Base-by-base conservation (phyloP, 2,888 invertebrate species). In the Hydriomena furcata region DNA sequence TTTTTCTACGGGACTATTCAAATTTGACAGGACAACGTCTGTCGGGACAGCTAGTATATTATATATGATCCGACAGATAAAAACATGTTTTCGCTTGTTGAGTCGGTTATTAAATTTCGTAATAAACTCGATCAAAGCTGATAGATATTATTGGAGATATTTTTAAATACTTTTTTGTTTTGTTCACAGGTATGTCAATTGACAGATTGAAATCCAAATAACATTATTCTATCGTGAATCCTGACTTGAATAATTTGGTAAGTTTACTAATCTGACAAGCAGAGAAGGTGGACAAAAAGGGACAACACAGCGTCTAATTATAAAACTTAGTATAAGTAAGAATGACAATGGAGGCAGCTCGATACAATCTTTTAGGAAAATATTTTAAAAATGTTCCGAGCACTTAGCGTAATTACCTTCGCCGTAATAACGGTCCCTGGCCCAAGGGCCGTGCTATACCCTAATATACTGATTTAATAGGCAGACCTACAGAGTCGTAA, bases 401-500 rank as follows among this genome's bases (percentile, higher is more conserved):
- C 41, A 41, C 48, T 48, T 48, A 40, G 23, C 41, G 41, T 30
- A 48, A 48, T 48, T 41, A 36, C 28, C 38, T 46, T 32, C 25
- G 32, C 47, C 34, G 34, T 47, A 47, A 47, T 35, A 40, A 27
- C 23, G 37, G 32, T n/a, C 17, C 38, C 42, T n/a, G 37, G 28
- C 21, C 34, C 34, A 5, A 13, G 40, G 47, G 38, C 20, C 45
- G 25, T 13, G 6, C 8, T 21, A 24, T 12, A 21, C 35, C 30
- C 30, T 48, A 36, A 41, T 48, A 48, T 41, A 48, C 48, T 48
- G 48, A 48, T 48, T 48, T 48, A 48, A 48, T 31, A 41, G 35
- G 24, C 34, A 23, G 21, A 28, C 38, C 35, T 13, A 20, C 28
- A 23, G 17, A 17, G 13, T 46, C 38, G 32, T 46, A 38, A 46